Percentiles rank a stretch among this genome's conserved stretches.
These are phyloP conservation scores for Eupithecia vulgata DNA, from an alignment of 2,888 invertebrate species.

Conservation along the genomic window DNA sequence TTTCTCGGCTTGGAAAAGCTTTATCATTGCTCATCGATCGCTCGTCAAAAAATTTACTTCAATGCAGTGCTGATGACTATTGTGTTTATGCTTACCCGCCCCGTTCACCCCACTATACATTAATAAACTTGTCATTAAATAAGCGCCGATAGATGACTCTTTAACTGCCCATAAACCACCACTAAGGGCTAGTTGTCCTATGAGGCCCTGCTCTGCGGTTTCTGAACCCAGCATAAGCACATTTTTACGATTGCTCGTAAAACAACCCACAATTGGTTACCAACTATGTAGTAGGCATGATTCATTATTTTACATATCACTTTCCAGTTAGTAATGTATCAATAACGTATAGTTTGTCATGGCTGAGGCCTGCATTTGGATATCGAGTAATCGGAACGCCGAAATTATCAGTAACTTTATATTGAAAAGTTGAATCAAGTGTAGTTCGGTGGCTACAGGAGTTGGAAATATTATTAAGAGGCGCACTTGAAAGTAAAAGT, in stretches of 20 bases:
- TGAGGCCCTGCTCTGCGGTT: slow-evolving; percentile 53
- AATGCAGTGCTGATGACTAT: slow-evolving; percentile 1
- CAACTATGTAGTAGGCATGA: background rate
- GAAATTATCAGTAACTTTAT: slow-evolving; percentile 7
- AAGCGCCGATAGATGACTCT: slow-evolving; percentile 61
- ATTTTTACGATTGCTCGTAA: slow-evolving; percentile 62
- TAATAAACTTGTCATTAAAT: slow-evolving; percentile 72
- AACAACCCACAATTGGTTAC: slow-evolving; percentile 54
- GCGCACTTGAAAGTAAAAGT: background rate
- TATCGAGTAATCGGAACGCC: slow-evolving; percentile 13
- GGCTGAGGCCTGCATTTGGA: slow-evolving; percentile 31
- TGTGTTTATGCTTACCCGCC: background rate
- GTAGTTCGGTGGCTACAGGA: slow-evolving; percentile 16
- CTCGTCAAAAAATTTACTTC: background rate
- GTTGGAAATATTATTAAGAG: slow-evolving; percentile 7
- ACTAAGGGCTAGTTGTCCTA: slow-evolving; percentile 73
- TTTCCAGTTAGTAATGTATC: slow-evolving; percentile 30
- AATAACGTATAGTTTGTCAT: slow-evolving; percentile 42
- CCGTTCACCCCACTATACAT: slow-evolving; percentile 50
- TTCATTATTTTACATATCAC: slow-evolving; percentile 39
- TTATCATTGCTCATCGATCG: background rate
- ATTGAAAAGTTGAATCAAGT: slow-evolving; percentile 14
- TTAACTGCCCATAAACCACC: slow-evolving; percentile 72
- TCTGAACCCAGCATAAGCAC: slow-evolving; percentile 55
- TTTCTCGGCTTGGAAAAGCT: background rate